These are phyloP conservation scores for Anser cygnoides DNA, from an alignment of 2,113 vertebrate genomes.

Conservation along the genomic window DNA sequence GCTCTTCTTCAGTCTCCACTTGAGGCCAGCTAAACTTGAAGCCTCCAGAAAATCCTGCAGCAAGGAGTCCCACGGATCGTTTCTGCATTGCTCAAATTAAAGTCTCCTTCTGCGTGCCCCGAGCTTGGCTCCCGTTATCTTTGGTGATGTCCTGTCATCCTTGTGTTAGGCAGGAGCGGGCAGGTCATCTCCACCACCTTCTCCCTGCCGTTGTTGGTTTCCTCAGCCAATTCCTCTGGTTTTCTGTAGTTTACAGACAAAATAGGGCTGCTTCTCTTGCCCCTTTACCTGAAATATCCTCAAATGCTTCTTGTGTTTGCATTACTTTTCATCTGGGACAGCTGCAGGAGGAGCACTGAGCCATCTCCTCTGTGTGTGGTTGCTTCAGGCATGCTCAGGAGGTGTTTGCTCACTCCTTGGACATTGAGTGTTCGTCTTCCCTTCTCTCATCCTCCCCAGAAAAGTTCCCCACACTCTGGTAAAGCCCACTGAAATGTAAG, in stretches of 20 bases:
- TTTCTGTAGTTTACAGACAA: background rate
- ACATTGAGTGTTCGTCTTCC: background rate
- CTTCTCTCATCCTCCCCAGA: background rate
- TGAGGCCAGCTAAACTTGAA: background rate
- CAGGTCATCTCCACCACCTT: background rate
- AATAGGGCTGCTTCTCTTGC: background rate
- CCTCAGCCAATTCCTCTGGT: background rate
- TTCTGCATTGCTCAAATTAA: background rate
- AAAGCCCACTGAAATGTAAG: background rate
- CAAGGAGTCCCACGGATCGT: background rate
- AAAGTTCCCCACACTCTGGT: background rate
- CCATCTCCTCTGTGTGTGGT: background rate
- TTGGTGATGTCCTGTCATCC: background rate
- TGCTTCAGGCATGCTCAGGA: background rate
- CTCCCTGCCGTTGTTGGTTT: background rate
- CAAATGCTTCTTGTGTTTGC: background rate
- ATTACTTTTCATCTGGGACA: background rate
- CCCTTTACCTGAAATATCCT: background rate
- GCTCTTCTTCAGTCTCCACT: background rate
- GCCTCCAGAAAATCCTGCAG: background rate
- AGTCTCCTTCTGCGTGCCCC: background rate
- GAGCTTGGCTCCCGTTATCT: background rate
- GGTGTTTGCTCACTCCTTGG: background rate
- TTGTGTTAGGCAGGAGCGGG: background rate
- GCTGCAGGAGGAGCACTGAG: background rate